Base-by-base conservation (phyloP, 2,888 invertebrate species). In the Polydrusus cervinus region DNA sequence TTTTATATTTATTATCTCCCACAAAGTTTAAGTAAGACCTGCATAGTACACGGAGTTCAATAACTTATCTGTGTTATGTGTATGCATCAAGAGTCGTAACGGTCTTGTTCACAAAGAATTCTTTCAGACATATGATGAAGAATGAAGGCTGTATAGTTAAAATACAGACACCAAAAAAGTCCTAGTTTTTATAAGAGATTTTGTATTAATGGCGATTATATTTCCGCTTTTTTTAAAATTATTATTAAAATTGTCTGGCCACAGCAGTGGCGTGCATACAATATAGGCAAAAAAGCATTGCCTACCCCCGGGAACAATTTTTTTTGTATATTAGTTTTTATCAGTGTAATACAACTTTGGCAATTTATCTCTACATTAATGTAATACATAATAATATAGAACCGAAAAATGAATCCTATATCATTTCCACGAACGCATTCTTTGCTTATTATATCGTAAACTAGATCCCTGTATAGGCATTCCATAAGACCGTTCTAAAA, bases 101-200 rank as follows among this genome's bases (percentile, higher is more conserved):
- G 68, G 68, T 57, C 55, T 68, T 60, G 38, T 68, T 25, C 47
- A 68, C 57, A 68, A 68, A 68, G 68, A 40, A 53, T 53, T 57
- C 38, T 68, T 57, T 55, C 13, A 55, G 57, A 18, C 57, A 8
- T 11, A 55, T 30, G 43, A 53, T 57, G 14, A 40, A 43, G 68
- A 53, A 16, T 16, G 14, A 40, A 43, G 68, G 40, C 10, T 16
- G 38, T 10, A 60, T 14, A 16, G 16, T 16, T 60, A 38, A 38
- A 14, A 14, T 16, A 11, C 11, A 16, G 1, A 55, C 30, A 55
- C 30, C n/a, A n/a, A 55, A 55, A 55, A 55, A 55, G 55, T 34
- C 34, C 18, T 9, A 20, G 51, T 25, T 25, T 25, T 1, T 18
- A 13, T 25, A n/a, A n/a, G 30, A 0, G 18, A n/a, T 25, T 30